Percentiles rank a stretch among this genome's conserved stretches.
These are phyloP conservation scores for Eupithecia tripunctaria DNA, from an alignment of 2,888 invertebrate genomes.

Conservation along the genomic window DNA sequence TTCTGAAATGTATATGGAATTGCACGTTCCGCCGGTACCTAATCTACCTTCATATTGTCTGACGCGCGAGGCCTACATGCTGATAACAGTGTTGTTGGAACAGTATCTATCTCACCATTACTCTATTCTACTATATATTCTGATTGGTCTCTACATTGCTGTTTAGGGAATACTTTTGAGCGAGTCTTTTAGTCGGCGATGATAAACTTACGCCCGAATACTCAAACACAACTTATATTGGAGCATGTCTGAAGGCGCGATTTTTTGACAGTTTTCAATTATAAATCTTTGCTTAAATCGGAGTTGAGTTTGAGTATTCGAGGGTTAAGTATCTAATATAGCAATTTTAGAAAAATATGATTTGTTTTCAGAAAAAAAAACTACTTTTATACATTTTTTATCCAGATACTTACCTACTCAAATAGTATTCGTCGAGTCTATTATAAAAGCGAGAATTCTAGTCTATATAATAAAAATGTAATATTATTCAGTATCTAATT, in stretches of 20 bases:
- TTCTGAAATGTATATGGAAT: conserved; percentile 66
- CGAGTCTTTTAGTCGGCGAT: not conserved
- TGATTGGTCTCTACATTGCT: conserved; percentile 3
- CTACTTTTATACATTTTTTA: not conserved
- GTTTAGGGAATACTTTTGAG: not conserved
- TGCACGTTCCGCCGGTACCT: conserved; percentile 54
- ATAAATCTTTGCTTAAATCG: too few relatives aligned
- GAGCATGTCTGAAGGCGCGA: too few relatives aligned
- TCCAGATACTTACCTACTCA: not conserved
- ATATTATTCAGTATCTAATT: not conserved
- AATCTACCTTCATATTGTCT: conserved; percentile 47
- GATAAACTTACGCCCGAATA: not conserved
- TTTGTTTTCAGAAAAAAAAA: not conserved
- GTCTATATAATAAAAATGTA: not conserved
- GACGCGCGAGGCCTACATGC: conserved; percentile 28
- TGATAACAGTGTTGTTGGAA: conserved; percentile 28
- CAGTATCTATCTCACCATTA: not conserved
- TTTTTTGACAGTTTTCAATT: too few relatives aligned
- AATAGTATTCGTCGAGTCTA: not conserved
- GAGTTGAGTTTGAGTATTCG: too few relatives aligned
- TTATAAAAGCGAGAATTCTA: not conserved
- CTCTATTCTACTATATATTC: not conserved
- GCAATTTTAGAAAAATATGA: not conserved
- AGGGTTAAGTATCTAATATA: not conserved
- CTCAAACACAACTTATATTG: too few relatives aligned